Evolutionary conservation across 2,888 invertebrate species (phyloP), one percentile per base, ranked within the genome.

Genomic region (Isotomurus palustris): DNA sequence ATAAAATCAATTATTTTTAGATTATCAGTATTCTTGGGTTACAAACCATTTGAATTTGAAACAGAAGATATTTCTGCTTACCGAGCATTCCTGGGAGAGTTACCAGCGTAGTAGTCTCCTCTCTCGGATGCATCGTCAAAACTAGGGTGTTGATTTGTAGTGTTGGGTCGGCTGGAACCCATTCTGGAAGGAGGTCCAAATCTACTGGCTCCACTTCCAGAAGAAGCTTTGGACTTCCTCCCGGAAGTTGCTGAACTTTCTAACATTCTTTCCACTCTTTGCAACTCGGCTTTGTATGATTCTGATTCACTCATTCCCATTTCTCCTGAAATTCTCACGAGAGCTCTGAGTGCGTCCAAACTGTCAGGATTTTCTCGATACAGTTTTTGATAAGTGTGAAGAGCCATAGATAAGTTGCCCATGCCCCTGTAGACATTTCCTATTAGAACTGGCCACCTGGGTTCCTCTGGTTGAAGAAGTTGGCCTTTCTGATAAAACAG

Each of bases 321-420:
- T 73, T 94, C 93, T 32, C 86, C 87, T 73, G 91, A 88, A 49
- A 95, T 76, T 68, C 91, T 83, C n/a, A 92, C 87, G 72, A 95
- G 80, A 74, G 91, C 84, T 76, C 90, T 88, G 52, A 95, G 78
- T 77, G 86, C 87, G 85, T 94, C 93, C 1, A 90, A 82, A 75
- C 96, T 95, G 63, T 96, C 94, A 0, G 97, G 97, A 75, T 97
- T 97, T 68, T 85, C 83, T 21, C 83, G 80, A 73, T 95, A 88
- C 12, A 47, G 86, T 68, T 84, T 83, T 76, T 90, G 78, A 72
- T 81, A 82, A 8, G 77, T 45, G 27, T 66, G 62, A 19, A 69
- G 58, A 2, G 69, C 67, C 71, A 86, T 85, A 69, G 88, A 88
- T 74, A 90, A 90, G 72, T 86, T 86, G 27, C 91, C 91, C 55